phyloP scores from a whole-genome alignment of 2,113 vertebrate genomes.

The Cricetomys ansorgei region DNA sequence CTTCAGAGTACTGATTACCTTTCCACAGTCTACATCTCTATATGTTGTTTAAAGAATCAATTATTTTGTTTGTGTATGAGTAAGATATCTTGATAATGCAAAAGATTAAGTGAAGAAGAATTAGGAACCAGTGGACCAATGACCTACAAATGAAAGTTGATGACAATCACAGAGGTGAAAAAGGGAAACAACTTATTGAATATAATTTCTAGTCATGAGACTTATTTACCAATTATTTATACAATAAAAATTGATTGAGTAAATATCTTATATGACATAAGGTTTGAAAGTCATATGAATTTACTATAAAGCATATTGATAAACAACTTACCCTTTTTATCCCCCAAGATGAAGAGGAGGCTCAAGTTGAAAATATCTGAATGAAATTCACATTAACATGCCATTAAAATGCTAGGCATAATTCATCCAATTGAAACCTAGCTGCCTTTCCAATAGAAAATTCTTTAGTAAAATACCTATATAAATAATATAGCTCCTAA shows the following conservation, averaged over 20 bases:
- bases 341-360: neutral
- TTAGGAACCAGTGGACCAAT: neutral
- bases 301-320: neutral
- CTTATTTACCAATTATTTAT: neutral
- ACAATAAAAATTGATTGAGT: neutral
- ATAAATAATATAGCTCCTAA: neutral
- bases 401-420: neutral
- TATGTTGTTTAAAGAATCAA: neutral
- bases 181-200: neutral
- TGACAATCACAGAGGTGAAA: neutral
- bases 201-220: neutral
- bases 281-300: neutral
- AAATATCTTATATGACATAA: neutral
- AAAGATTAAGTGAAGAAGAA: neutral
- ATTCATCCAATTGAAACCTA: neutral
- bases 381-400: neutral
- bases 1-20: neutral
- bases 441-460: neutral
- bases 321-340: neutral
- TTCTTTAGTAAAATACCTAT: neutral
- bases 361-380: neutral
- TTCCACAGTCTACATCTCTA: neutral
- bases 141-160: neutral
- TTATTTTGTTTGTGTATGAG: neutral
- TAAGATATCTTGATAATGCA: neutral